phyloP scores from a whole-genome alignment of 2,888 invertebrate species.

The Nymphalis urticae region DNA sequence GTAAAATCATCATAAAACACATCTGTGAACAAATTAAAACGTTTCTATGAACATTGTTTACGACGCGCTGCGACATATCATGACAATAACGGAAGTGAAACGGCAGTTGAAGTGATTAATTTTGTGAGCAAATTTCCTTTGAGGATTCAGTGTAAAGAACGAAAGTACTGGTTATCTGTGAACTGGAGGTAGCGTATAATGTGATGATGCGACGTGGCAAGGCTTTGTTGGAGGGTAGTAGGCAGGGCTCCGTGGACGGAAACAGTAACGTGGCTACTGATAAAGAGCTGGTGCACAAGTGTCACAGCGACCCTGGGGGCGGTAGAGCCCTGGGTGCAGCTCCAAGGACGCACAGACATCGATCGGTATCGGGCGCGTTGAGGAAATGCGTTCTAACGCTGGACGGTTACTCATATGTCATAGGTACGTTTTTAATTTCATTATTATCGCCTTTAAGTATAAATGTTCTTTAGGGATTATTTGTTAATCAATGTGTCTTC shows the following conservation, averaged over 20 bases:
- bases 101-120: conserved; percentile 42
- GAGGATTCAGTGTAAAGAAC: conserved; percentile 9
- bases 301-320: conserved; percentile 85
- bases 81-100: conserved; percentile 37
- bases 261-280: conserved; percentile 64
- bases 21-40: conserved; percentile 56
- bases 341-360: conserved; percentile 67
- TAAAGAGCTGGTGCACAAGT: conserved; percentile 86
- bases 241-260: conserved; percentile 76
- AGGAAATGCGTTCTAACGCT: conserved; percentile 91
- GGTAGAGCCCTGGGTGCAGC: conserved; percentile 69
- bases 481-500: too few relatives aligned
- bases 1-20: conserved; percentile 34
- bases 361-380: conserved; percentile 81
- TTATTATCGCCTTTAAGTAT: not conserved
- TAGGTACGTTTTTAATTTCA: conserved; percentile 84
- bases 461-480: too few relatives aligned
- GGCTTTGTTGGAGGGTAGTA: conserved; percentile 73
- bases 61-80: conserved; percentile 42
- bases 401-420: conserved; percentile 93
- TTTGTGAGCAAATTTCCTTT: conserved; percentile 23
- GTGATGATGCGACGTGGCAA: conserved; percentile 77
- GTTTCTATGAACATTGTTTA: conserved; percentile 46
- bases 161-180: conserved; percentile 19
- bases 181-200: conserved; percentile 70